A percentile compares a stretch with the other conserved stretches of the same genome.
Conservation (phyloP, 2,888 invertebrate species). For the Abrostola tripartita region DNA sequence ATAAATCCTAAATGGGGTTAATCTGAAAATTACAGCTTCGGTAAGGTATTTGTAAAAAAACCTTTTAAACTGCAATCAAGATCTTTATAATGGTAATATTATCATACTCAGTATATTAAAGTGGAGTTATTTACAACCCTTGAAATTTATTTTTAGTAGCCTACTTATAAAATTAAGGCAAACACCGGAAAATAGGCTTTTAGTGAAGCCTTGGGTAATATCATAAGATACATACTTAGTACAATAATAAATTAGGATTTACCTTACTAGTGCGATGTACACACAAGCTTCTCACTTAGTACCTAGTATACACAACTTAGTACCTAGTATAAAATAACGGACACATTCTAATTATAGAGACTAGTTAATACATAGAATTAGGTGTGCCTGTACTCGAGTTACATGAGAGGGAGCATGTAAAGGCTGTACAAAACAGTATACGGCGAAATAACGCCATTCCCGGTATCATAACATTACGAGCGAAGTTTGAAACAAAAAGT, state of each 20-base stretch:
- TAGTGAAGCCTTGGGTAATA: background rate
- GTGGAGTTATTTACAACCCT: background rate
- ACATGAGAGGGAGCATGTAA: constrained; percentile 2
- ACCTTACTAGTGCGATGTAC: too few relatives aligned
- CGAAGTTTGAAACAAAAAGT: constrained; percentile 34
- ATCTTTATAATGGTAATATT: constrained; percentile 26
- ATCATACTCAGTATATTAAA: too few relatives aligned
- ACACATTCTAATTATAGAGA: constrained; percentile 22
- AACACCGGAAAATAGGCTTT: background rate
- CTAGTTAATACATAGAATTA: constrained; percentile 13
- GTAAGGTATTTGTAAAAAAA: constrained; percentile 44
- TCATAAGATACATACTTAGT: background rate
- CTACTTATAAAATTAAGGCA: background rate
- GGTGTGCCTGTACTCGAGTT: constrained; percentile 8
- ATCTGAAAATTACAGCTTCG: constrained; percentile 29
- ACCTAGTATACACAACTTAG: too few relatives aligned
- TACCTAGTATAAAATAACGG: constrained; percentile 6
- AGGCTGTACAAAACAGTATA: background rate
- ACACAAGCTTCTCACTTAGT: too few relatives aligned
- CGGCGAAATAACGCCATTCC: background rate
- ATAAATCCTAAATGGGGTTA: constrained; percentile 42
- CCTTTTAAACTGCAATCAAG: constrained; percentile 33
- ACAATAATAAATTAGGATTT: background rate
- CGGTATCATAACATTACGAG: constrained; percentile 3
- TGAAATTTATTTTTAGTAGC: constrained; percentile 12